A percentile compares a stretch with the other conserved stretches of the same genome.
Evolutionary conservation across 2,888 invertebrate genomes (phyloP).

Genomic region (Cheilosia variabilis): DNA sequence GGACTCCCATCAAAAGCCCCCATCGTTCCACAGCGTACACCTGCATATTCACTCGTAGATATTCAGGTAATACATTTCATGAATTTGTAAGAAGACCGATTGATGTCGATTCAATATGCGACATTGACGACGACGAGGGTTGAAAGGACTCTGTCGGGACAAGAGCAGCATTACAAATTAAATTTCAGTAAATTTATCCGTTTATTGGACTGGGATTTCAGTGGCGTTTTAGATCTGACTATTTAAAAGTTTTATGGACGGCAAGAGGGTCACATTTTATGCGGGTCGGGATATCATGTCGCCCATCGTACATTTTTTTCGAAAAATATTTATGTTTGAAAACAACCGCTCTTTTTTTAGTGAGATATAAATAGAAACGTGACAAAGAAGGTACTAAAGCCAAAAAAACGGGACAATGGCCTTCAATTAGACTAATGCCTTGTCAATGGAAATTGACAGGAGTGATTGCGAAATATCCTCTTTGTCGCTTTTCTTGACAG

Average conservation of each 20-base stretch:
- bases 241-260: conserved; percentile 50
- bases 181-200: conserved; percentile 72
- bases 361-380: not conserved
- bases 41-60: conserved; percentile 9
- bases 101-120: conserved; percentile 67
- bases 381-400: not conserved
- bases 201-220: conserved; percentile 53
- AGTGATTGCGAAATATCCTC: conserved; percentile 12
- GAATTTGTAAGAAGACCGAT: conserved; percentile 70
- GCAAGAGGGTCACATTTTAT: conserved; percentile 16
- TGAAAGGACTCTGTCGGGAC: conserved; percentile 50
- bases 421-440: not conserved
- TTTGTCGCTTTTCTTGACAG: not conserved
- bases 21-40: conserved; percentile 2
- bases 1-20: not conserved
- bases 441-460: not conserved
- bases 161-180: conserved; percentile 65
- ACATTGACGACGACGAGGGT: conserved; percentile 57
- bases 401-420: not conserved
- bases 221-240: conserved; percentile 66
- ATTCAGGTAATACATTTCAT: conserved; percentile 66
- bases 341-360: not conserved
- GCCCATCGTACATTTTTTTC: not conserved
- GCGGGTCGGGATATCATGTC: not conserved
- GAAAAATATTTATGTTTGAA: not conserved